Conservation (phyloP, 1,140 invertebrate genomes). For the Lordiphosa mommai region DNA sequence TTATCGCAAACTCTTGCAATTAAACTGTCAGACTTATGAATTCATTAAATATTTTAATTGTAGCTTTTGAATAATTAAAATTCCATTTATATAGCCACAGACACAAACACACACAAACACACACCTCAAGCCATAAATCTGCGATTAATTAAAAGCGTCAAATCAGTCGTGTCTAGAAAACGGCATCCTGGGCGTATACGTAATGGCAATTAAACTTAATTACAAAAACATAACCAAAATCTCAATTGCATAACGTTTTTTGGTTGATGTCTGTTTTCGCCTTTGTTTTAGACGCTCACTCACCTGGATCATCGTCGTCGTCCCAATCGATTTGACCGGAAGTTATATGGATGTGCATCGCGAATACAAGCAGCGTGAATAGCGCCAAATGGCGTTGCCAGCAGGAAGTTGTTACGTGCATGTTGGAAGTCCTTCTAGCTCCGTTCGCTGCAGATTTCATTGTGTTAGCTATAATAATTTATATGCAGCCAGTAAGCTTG, state of each 20-base stretch:
- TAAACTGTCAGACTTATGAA: slow-evolving; percentile 77
- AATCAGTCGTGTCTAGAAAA: background rate
- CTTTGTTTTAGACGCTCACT: slow-evolving; percentile 48
- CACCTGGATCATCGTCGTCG: slow-evolving; percentile 80
- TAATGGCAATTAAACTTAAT: slow-evolving; percentile 69
- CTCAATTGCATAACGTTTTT: slow-evolving; percentile 54
- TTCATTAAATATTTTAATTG: slow-evolving; percentile 77
- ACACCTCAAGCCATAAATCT: slow-evolving; percentile 69
- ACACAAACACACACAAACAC: slow-evolving; percentile 14
- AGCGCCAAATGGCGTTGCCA: slow-evolving; percentile 51
- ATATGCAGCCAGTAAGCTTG: slow-evolving; percentile 35
- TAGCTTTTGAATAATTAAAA: slow-evolving; percentile 77
- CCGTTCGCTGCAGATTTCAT: slow-evolving; percentile 43
- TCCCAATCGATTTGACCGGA: slow-evolving; percentile 80
- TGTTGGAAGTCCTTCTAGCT: slow-evolving; percentile 52
- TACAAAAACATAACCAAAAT: slow-evolving; percentile 70
- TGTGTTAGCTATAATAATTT: slow-evolving; percentile 50
- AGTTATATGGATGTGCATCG: slow-evolving; percentile 63
- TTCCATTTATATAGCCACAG: slow-evolving; percentile 62
- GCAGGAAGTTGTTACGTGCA: slow-evolving; percentile 53
- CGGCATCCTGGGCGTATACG: slow-evolving; percentile 46
- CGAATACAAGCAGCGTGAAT: slow-evolving; percentile 58
- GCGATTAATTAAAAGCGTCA: slow-evolving; percentile 65
- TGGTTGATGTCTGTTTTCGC: slow-evolving; percentile 14
- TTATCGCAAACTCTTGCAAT: slow-evolving; percentile 68